A percentile compares a stretch with the other conserved stretches of the same genome.
These are phyloP conservation scores for Plectrocnemia conspersa DNA, from an alignment of 1,140 invertebrate species.

Conservation along the genomic window DNA sequence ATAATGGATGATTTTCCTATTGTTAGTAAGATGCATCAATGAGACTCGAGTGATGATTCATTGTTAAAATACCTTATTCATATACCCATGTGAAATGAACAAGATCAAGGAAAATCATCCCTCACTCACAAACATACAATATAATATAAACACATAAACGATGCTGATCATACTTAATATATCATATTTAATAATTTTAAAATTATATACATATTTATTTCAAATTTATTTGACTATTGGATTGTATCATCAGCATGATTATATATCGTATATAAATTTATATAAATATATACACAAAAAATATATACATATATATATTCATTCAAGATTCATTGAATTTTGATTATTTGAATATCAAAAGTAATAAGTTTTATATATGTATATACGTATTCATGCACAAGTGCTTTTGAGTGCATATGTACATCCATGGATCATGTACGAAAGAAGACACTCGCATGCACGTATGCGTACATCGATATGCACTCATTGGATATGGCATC, in stretches of 20 bases:
- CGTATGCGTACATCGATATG: slow-evolving; percentile 21
- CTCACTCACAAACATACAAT: neutral
- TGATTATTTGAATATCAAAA: neutral
- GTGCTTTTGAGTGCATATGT: neutral
- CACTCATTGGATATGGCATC: slow-evolving; percentile 17
- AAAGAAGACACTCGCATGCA: neutral
- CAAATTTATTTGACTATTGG: too few species aligned
- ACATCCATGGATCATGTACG: neutral
- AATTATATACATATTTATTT: too few species aligned
- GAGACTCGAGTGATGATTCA: too few species aligned
- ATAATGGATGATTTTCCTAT: too few species aligned
- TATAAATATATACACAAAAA: neutral
- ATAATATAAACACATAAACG: too few species aligned
- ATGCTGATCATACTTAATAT: too few species aligned
- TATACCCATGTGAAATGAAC: neutral
- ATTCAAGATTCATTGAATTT: neutral
- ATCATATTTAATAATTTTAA: too few species aligned
- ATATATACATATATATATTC: too few species aligned
- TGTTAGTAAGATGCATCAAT: too few species aligned
- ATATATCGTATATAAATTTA: neutral
- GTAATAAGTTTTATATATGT: neutral
- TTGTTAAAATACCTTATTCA: neutral
- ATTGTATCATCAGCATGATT: too few species aligned
- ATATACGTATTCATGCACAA: neutral
- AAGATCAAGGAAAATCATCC: neutral